Evolutionary conservation across 1,140 invertebrate genomes (phyloP).

Genomic region (Diploscapter pachys): DNA sequence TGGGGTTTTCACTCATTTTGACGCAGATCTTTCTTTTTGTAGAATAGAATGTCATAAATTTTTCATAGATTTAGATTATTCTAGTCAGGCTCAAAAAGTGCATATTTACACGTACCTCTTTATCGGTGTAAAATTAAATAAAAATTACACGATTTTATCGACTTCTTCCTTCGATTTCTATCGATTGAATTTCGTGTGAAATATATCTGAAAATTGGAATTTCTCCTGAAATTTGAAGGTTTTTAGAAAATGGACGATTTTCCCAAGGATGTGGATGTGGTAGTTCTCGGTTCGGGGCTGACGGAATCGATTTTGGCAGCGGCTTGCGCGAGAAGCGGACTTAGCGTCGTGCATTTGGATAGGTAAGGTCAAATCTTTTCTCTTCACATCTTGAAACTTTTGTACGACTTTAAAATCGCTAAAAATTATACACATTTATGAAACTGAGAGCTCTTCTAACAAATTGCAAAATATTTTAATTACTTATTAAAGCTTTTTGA

Average conservation of each 20-base stretch:
- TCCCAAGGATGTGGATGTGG: conserved; percentile 80
- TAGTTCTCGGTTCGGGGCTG: conserved; percentile 85
- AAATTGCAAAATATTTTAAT: not conserved
- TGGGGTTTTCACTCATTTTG: no score
- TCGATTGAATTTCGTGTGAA: not conserved
- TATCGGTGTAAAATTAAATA: no score
- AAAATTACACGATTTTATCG: no score
- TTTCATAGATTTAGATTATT: no score
- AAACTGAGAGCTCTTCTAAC: not conserved
- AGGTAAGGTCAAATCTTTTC: conserved; percentile 35
- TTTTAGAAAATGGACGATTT: conserved; percentile 68
- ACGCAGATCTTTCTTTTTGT: no score
- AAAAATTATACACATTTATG: not conserved
- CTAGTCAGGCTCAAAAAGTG: no score
- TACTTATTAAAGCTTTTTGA: not conserved
- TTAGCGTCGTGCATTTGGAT: conserved; percentile 81
- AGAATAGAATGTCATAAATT: no score
- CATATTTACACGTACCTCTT: no score
- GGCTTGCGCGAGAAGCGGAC: conserved; percentile 82
- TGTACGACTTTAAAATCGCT: not conserved
- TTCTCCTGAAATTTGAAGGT: not conserved
- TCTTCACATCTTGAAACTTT: not conserved
- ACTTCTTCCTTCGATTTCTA: not conserved
- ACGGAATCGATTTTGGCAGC: conserved; percentile 86
- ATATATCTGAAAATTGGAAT: not conserved